A percentile compares a stretch with the other conserved stretches of the same genome.
Evolutionary conservation across 2,888 invertebrate species (phyloP).

Genomic region (Dastarcus helophoroides): DNA sequence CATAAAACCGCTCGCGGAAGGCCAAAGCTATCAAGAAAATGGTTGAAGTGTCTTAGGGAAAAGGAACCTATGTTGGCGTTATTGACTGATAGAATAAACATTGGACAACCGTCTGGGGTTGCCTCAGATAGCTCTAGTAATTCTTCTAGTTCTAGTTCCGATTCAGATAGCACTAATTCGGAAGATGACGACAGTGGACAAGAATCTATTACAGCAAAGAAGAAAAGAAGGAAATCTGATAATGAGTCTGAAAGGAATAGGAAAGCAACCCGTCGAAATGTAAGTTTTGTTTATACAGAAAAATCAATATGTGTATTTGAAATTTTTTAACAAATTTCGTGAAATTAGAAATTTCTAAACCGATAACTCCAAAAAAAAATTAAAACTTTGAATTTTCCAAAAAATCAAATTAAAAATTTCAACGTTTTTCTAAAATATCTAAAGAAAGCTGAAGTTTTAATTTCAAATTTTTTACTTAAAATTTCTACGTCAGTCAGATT

Average conservation of each 20-base stretch:
- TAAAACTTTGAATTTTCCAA: too few species aligned
- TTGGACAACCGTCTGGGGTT: conserved; percentile 76
- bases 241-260: conserved; percentile 31
- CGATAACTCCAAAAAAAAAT: too few species aligned
- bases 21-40: conserved; percentile 90
- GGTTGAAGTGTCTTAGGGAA: conserved; percentile 52
- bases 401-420: too few species aligned
- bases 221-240: conserved; percentile 54
- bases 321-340: too few species aligned
- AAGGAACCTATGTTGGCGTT: conserved; percentile 69
- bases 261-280: conserved; percentile 24
- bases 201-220: conserved; percentile 78
- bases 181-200: conserved; percentile 72
- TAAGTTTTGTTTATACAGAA: too few species aligned
- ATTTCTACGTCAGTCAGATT: too few species aligned
- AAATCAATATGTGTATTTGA: too few species aligned
- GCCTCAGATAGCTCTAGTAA: conserved; percentile 92
- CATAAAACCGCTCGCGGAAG: conserved; percentile 93
- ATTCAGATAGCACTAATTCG: conserved; percentile 24
- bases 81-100: conserved; percentile 72
- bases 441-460: too few species aligned
- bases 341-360: too few species aligned
- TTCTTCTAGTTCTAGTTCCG: conserved; percentile 53
- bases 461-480: too few species aligned
- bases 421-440: too few species aligned